A percentile compares a stretch with the other conserved stretches of the same genome.
phyloP scores from a whole-genome alignment of 2,113 vertebrate genomes.

The Prochilodus magdalenae region DNA sequence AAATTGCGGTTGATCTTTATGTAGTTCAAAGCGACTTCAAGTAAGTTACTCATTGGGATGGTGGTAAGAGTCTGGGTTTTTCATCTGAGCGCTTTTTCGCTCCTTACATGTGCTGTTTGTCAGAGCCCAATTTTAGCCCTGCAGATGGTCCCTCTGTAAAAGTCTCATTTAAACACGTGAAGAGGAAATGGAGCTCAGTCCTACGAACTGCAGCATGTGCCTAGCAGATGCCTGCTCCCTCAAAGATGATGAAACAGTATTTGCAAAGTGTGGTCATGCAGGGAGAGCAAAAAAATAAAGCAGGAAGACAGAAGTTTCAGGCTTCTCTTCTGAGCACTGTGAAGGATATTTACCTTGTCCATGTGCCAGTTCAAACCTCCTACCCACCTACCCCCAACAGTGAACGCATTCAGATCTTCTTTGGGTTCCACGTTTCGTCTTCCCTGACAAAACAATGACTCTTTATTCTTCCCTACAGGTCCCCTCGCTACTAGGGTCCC shows the following conservation, averaged over 20 bases:
- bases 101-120: conserved; percentile 18
- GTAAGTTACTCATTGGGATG: not conserved
- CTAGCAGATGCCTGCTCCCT: conserved; percentile 62
- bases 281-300: conserved; percentile 32
- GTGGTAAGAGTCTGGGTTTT: not conserved
- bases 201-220: conserved; percentile 59
- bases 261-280: conserved; percentile 58
- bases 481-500: conserved; percentile 33
- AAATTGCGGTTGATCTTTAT: not conserved
- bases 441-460: conserved; percentile 44
- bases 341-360: conserved; percentile 45
- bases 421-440: conserved; percentile 15
- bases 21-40: not conserved
- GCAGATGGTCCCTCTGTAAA: conserved; percentile 17
- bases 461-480: conserved; percentile 51
- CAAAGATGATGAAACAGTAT: conserved; percentile 52
- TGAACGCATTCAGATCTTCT: conserved; percentile 37
- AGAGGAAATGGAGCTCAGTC: conserved; percentile 14
- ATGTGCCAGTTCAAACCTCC: conserved; percentile 1
- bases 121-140: not conserved
- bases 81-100: not conserved
- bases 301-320: conserved; percentile 2
- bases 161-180: conserved; percentile 30
- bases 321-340: conserved; percentile 36
- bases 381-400: conserved; percentile 10